Conservation (phyloP, 2,113 vertebrate species). For the Ochotona curzoniae region DNA sequence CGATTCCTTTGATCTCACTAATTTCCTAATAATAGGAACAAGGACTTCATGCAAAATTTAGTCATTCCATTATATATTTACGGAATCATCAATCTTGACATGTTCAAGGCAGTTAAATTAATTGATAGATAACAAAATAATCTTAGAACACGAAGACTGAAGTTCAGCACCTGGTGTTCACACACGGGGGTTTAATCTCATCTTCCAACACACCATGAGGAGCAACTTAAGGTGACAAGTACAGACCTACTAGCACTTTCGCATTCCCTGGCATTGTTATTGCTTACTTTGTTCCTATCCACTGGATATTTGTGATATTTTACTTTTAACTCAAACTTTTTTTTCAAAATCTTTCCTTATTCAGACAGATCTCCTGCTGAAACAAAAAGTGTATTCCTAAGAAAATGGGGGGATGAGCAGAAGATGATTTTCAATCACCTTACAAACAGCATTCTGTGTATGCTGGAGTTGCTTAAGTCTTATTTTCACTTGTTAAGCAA, state of each 20-base stretch:
- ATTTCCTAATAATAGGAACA: neutral
- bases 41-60: neutral
- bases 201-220: accelerated
- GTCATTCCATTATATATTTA: neutral
- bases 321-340: neutral
- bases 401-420: neutral
- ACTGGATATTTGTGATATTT: neutral
- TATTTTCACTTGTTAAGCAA: neutral
- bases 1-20: neutral
- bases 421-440: neutral
- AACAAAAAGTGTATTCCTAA: neutral
- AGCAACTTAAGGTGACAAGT: neutral
- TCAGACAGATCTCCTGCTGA: neutral
- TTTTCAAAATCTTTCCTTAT: neutral
- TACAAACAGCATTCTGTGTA: neutral
- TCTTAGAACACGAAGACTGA: neutral
- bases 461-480: neutral
- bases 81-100: neutral
- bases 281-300: neutral
- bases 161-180: neutral
- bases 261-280: neutral
- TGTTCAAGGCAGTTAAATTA: neutral
- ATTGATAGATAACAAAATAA: neutral
- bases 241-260: neutral
- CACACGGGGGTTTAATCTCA: no score